These are phyloP conservation scores for Megastigmus dorsalis DNA, from an alignment of 2,888 invertebrate genomes.

Conservation along the genomic window DNA sequence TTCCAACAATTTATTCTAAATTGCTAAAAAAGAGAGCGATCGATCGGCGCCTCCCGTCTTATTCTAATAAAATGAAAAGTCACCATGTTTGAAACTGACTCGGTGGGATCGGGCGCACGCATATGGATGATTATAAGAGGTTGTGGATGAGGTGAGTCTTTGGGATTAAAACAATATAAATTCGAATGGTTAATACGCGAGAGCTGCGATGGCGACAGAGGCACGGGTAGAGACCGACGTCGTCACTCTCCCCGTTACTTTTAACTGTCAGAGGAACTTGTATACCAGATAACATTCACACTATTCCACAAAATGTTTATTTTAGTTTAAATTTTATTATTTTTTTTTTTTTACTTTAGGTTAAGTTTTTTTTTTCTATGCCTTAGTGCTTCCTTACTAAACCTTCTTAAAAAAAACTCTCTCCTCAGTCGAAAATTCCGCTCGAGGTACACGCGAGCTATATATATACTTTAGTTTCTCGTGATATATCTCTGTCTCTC, in stretches of 20 bases:
- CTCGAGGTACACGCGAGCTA: neutral
- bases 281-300: conserved; percentile 79
- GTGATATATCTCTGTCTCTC: neutral
- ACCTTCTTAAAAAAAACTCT: conserved; percentile 38
- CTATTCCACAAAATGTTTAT: conserved; percentile 41
- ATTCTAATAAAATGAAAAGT: neutral
- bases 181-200: neutral
- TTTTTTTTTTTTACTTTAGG: conserved; percentile 59
- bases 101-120: neutral
- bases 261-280: conserved; percentile 81
- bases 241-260: conserved; percentile 66
- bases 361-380: conserved; percentile 47
- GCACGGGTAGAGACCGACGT: conserved; percentile 59
- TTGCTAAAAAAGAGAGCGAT: neutral
- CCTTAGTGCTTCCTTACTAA: conserved; percentile 19
- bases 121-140: neutral
- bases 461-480: neutral
- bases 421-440: neutral
- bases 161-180: neutral
- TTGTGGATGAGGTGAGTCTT: conserved; percentile 31
- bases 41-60: neutral
- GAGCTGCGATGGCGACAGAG: conserved; percentile 61
- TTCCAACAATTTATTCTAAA: too few relatives aligned
- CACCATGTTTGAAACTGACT: neutral
- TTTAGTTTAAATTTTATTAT: too few relatives aligned